Evolutionary conservation across 2,888 invertebrate genomes (phyloP).

Genomic region (Hydrotaea diabolus): DNA sequence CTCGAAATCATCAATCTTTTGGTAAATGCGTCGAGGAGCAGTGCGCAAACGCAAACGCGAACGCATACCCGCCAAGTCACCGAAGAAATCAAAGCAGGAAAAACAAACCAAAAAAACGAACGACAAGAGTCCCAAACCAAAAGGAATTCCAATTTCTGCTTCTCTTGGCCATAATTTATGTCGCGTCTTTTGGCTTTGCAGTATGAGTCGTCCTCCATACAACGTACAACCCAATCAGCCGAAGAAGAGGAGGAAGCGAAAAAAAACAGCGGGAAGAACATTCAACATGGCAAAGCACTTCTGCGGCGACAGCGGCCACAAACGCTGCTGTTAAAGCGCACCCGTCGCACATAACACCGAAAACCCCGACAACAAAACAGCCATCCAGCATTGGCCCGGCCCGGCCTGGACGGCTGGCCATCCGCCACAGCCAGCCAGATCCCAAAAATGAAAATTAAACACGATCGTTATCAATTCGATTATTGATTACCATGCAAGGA

Average conservation of each 20-base stretch:
- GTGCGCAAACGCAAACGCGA: slow-evolving; percentile 21
- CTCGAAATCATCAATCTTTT: slow-evolving; percentile 64
- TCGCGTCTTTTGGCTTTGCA: slow-evolving; percentile 63
- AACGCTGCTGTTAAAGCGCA: slow-evolving; percentile 74
- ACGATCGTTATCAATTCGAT: slow-evolving; percentile 80
- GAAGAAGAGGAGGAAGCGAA: slow-evolving; percentile 17
- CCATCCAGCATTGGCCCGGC: slow-evolving; percentile 40
- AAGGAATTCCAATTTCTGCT: slow-evolving; percentile 65
- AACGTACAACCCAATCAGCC: slow-evolving; percentile 51
- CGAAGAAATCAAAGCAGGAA: too few relatives aligned
- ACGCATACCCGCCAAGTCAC: slow-evolving; percentile 29
- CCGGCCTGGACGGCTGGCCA: not conserved
- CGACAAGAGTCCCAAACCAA: slow-evolving; percentile 38
- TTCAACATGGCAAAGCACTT: slow-evolving; percentile 63
- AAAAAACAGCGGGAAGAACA: slow-evolving; percentile 36
- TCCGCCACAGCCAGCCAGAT: slow-evolving; percentile 42
- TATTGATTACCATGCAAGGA: slow-evolving; percentile 78
- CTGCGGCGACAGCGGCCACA: slow-evolving; percentile 51
- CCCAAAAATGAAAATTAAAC: slow-evolving; percentile 70
- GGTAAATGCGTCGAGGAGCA: slow-evolving; percentile 38
- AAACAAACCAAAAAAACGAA: slow-evolving; percentile 7
- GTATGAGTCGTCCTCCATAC: slow-evolving; percentile 26
- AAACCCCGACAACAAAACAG: slow-evolving; percentile 65
- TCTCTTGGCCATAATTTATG: slow-evolving; percentile 64
- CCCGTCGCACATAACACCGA: slow-evolving; percentile 75